These are phyloP conservation scores for Sebastes wilsoni DNA, from an alignment of 2,797 vertebrate species.

Conservation along the genomic window DNA sequence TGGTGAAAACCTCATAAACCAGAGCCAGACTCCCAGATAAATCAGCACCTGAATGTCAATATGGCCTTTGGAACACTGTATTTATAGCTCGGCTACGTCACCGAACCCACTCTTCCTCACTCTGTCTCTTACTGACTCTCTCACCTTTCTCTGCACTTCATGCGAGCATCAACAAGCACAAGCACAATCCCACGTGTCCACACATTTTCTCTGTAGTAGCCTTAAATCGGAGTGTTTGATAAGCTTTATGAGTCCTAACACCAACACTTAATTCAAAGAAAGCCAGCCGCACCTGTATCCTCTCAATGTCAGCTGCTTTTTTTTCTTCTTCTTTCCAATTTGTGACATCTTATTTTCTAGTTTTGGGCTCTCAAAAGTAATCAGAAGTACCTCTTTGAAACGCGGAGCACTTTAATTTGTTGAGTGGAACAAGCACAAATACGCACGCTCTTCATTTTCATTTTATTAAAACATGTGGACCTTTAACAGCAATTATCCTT, in stretches of 20 bases:
- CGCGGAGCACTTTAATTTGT: neutral
- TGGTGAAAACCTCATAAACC: slow-evolving; percentile 58
- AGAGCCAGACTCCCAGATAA: slow-evolving; percentile 64
- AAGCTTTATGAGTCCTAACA: neutral
- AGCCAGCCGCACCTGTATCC: neutral
- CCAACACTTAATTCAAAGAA: neutral
- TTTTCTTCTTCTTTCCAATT: neutral
- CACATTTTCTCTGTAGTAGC: neutral
- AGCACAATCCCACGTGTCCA: neutral
- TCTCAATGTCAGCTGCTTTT: neutral
- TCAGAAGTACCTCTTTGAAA: slow-evolving; percentile 8
- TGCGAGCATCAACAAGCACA: neutral
- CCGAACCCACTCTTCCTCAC: slow-evolving; percentile 27
- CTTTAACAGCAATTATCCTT: slow-evolving; percentile 10
- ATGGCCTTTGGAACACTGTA: slow-evolving; percentile 70
- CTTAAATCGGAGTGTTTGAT: neutral
- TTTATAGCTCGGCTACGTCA: slow-evolving; percentile 68
- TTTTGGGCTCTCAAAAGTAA: neutral
- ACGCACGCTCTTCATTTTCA: slow-evolving; percentile 7
- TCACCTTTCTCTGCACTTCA: slow-evolving; percentile 16
- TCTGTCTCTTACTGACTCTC: slow-evolving; percentile 23
- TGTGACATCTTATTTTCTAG: slow-evolving; percentile 4
- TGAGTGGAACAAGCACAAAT: neutral
- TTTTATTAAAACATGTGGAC: neutral
- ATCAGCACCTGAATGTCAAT: slow-evolving; percentile 75